Evolutionary conservation across 2,888 invertebrate genomes (phyloP).

Genomic region (Trichogramma evanescens): DNA sequence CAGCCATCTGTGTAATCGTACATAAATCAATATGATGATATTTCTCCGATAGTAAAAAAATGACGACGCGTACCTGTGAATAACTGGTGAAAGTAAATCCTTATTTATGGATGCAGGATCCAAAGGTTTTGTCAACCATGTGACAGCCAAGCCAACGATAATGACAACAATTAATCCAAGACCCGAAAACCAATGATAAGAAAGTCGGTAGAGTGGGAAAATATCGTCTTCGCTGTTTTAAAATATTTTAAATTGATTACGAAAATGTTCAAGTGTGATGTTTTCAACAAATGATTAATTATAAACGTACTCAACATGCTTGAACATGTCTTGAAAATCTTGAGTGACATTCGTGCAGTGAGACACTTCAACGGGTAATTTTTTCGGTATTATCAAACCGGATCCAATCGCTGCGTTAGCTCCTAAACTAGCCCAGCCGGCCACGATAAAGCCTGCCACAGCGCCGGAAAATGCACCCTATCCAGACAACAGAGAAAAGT

Average conservation of each 20-base stretch:
- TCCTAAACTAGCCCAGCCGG: constrained; percentile 62
- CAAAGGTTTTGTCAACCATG: constrained; percentile 53
- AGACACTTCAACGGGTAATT: constrained; percentile 51
- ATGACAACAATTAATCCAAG: constrained; percentile 63
- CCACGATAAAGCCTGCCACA: constrained; percentile 55
- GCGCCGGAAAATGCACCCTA: constrained; percentile 51
- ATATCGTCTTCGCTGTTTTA: constrained; percentile 47
- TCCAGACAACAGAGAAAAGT: constrained; percentile 22
- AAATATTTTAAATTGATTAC: constrained; percentile 9
- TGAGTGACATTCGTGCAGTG: constrained; percentile 35
- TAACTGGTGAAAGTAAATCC: constrained; percentile 56
- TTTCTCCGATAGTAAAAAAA: not conserved
- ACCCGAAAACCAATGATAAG: constrained; percentile 77
- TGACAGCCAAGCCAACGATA: constrained; percentile 61
- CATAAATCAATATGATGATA: not conserved
- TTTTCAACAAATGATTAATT: not conserved
- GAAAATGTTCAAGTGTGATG: not conserved
- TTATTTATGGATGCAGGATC: constrained; percentile 53
- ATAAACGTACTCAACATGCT: constrained; percentile 21
- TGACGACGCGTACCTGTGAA: constrained; percentile 47
- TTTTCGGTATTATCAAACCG: constrained; percentile 55
- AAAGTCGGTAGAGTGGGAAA: constrained; percentile 69
- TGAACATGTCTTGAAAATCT: constrained; percentile 21
- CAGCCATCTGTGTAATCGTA: constrained; percentile 28
- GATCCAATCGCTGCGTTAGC: constrained; percentile 60